Conservation (phyloP, 2,888 invertebrate genomes). For the Amphimallon solstitiale region DNA sequence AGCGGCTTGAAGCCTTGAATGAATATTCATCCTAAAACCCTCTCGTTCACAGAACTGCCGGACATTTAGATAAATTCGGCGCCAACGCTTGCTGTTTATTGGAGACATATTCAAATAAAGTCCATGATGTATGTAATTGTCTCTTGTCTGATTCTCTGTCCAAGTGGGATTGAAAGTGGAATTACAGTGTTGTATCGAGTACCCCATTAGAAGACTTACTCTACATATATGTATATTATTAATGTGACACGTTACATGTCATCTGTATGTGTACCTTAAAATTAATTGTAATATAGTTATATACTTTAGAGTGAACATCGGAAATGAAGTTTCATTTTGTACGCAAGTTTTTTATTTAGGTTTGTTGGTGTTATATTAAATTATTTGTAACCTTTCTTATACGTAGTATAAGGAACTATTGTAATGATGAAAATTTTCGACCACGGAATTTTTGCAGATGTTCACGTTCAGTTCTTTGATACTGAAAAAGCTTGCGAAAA, state of each 20-base stretch:
- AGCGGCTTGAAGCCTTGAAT: constrained; percentile 22
- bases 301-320: background rate
- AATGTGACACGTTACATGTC: constrained; percentile 5
- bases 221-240: constrained; percentile 15
- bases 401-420: too few relatives aligned
- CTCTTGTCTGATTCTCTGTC: constrained; percentile 37
- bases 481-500: too few relatives aligned
- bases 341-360: background rate
- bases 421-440: too few relatives aligned
- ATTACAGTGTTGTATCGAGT: constrained; percentile 37
- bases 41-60: constrained; percentile 40
- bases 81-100: constrained; percentile 51
- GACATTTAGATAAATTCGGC: constrained; percentile 53
- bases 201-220: constrained; percentile 1
- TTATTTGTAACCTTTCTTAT: too few relatives aligned
- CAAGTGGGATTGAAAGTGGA: constrained; percentile 40
- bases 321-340: background rate
- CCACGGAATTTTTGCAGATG: too few relatives aligned
- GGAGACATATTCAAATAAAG: constrained; percentile 46
- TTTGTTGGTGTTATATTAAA: background rate
- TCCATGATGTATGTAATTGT: constrained; percentile 46
- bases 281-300: background rate
- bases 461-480: too few relatives aligned
- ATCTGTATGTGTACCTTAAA: background rate
- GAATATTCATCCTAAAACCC: constrained; percentile 43